Percentiles rank a stretch among this genome's conserved stretches.
Evolutionary conservation across 2,113 vertebrate species (phyloP).

Genomic region (Anolis sagrei): DNA sequence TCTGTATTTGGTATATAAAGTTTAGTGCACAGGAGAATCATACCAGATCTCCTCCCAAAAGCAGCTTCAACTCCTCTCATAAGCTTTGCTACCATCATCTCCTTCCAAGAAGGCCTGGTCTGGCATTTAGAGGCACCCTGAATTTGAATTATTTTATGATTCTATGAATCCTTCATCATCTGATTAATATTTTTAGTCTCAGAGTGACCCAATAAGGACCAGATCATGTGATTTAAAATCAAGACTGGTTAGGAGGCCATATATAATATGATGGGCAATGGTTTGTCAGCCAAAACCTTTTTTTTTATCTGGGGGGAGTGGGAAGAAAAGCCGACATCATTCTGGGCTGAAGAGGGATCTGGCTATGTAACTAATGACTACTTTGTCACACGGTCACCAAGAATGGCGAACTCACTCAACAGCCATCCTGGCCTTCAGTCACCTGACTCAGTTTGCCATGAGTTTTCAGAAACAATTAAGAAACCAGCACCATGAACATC

Average conservation of each 20-base stretch:
- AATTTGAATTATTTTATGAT: neutral
- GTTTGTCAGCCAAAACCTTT: neutral
- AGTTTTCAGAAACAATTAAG: neutral
- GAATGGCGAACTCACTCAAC: neutral
- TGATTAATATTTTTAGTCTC: neutral
- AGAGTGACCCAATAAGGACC: neutral
- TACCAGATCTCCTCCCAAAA: neutral
- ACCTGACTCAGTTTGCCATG: neutral
- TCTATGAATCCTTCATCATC: too few relatives aligned
- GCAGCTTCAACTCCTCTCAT: neutral
- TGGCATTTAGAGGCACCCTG: neutral
- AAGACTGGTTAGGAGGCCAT: neutral
- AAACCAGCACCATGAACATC: neutral
- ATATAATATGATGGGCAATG: neutral
- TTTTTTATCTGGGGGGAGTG: neutral
- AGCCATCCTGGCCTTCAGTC: neutral
- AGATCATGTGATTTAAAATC: neutral
- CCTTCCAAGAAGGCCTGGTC: neutral
- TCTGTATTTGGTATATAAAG: neutral
- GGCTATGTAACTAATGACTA: neutral
- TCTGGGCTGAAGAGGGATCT: conserved; percentile 12
- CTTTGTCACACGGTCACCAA: conserved; percentile 14
- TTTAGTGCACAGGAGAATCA: neutral
- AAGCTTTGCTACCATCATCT: neutral
- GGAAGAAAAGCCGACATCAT: neutral